Evolutionary conservation across 2,113 vertebrate species (phyloP), one percentile per base, ranked within the genome.

Genomic region (Mesocricetus auratus): DNA sequence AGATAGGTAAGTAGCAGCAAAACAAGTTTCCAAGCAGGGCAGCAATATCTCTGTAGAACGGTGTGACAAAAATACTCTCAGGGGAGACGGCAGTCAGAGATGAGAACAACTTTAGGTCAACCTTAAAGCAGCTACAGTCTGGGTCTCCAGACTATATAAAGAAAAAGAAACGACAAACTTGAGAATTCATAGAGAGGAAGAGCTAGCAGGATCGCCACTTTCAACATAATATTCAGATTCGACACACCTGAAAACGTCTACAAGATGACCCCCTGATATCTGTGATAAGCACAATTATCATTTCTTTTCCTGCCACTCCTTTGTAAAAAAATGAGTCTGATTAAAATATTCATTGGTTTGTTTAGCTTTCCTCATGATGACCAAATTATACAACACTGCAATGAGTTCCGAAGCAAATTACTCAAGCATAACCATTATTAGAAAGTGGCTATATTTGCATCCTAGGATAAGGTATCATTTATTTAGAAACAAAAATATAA

Each of bases 21-120:
- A 74, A 33, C 86, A 82, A 56, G 83, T 71, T 78, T 93, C 77
- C 82, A 95, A 95, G 73, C 64, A 97, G 77, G 92, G 60, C 64
- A 94, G 39, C 83, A 81, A 77, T n/a, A 79, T 93, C 64, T 94
- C 56, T 91, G 24, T 75, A 93, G 83, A 91, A 89, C 53, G 53
- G 62, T 78, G 29, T 83, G 88, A 96, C 89, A 73, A 97, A 94
- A 95, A 95, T 93, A 71, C 31, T 7, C 74, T 77, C 33, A 75
- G 64, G 69, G 19, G 75, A 96, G 89, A 94, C 69, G 56, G 47
- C 64, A 53, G 39, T 71, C 95, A 78, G 88, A 96, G 95, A 85
- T 60, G 42, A 95, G 69, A 87, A 3, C 33, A 86, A 92, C 69
- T 94, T 77, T 58, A 92, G 88, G 58, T 95, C 93, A 86, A 39